Evolutionary conservation across 1,140 invertebrate genomes (phyloP).

Genomic region (Drosophila sp.): DNA sequence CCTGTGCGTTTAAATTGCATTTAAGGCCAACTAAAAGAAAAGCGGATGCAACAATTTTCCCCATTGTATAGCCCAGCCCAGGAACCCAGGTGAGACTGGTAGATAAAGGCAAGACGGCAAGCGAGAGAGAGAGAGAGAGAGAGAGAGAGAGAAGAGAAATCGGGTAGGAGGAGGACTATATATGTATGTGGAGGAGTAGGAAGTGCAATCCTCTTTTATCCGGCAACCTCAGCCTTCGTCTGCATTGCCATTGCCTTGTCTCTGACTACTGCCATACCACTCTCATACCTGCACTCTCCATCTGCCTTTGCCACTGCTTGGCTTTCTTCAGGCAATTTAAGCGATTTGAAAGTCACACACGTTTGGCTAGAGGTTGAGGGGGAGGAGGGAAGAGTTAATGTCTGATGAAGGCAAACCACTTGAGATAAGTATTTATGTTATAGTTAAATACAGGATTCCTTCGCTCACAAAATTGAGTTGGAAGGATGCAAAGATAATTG

Average conservation of each 20-base stretch:
- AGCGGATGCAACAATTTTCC: constrained; percentile 73
- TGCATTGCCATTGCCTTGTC: background rate
- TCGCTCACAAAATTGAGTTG: constrained; percentile 6
- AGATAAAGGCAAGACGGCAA: constrained; percentile 8
- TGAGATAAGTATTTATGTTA: constrained; percentile 37
- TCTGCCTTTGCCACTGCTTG: constrained; percentile 31
- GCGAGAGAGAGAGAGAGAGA: background rate
- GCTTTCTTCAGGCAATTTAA: constrained; percentile 65
- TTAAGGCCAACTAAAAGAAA: constrained; percentile 70
- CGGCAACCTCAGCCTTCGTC: constrained; percentile 9
- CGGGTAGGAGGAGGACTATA: background rate
- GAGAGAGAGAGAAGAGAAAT: background rate
- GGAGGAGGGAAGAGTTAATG: constrained; percentile 7
- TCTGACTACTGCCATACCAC: background rate
- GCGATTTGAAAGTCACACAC: constrained; percentile 62
- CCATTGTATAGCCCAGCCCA: constrained; percentile 37
- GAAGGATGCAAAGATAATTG: constrained; percentile 3
- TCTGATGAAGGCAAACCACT: constrained; percentile 37
- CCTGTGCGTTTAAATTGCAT: constrained; percentile 51
- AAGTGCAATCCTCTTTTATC: constrained; percentile 13
- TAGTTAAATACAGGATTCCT: background rate
- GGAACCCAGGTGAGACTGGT: constrained; percentile 24
- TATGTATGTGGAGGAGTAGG: constrained; percentile 2
- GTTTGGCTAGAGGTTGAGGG: constrained; percentile 3
- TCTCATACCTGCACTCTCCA: constrained; percentile 4